Evolutionary conservation across 2,888 invertebrate species (phyloP).

Genomic region (Pollenia amentaria): DNA sequence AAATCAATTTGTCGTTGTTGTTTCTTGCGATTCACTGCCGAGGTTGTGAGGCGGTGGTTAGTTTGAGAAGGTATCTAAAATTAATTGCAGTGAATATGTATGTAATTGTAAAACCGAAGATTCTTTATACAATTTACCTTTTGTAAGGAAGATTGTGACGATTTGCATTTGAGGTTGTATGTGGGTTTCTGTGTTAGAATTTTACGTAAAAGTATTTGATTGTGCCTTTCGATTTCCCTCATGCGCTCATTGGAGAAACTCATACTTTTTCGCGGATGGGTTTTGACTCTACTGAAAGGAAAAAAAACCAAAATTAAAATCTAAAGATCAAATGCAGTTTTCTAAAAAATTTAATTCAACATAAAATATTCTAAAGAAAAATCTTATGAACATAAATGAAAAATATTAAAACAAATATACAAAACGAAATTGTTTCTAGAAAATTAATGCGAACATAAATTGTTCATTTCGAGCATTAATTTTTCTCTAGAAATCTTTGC

Average conservation of each 20-base stretch:
- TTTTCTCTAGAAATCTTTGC: too few species aligned
- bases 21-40: conserved; percentile 86
- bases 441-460: background rate
- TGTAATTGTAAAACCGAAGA: background rate
- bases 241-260: conserved; percentile 87
- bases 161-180: conserved; percentile 62
- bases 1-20: conserved; percentile 86
- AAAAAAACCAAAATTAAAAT: background rate
- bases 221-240: conserved; percentile 87
- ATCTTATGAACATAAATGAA: background rate
- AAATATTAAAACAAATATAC: too few species aligned
- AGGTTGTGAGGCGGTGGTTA: conserved; percentile 78
- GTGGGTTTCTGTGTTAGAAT: conserved; percentile 85
- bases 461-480: too few species aligned
- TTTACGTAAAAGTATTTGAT: conserved; percentile 86
- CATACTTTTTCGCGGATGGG: conserved; percentile 79
- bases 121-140: conserved; percentile 43
- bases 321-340: background rate
- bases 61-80: conserved; percentile 76
- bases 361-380: background rate
- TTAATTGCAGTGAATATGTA: background rate
- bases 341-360: background rate
- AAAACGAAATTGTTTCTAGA: too few species aligned
- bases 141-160: conserved; percentile 54
- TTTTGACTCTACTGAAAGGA: conserved; percentile 38